Evolutionary conservation across 2,888 invertebrate genomes (phyloP).

Genomic region (Boloria euphrosyne): DNA sequence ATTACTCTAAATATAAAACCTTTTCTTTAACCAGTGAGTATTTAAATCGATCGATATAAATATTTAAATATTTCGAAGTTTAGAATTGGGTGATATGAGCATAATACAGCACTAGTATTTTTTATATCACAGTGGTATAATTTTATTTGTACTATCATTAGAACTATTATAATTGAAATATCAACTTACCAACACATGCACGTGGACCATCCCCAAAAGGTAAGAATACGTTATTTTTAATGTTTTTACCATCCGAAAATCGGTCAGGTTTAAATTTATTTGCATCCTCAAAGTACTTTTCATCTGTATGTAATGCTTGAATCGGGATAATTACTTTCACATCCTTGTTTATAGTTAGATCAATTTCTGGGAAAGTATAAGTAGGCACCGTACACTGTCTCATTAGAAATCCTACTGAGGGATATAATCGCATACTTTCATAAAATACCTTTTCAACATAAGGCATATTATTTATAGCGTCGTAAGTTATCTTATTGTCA

Average conservation of each 20-base stretch:
- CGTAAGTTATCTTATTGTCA: constrained; percentile 62
- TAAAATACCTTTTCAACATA: constrained; percentile 69
- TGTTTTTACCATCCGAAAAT: constrained; percentile 56
- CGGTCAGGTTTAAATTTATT: constrained; percentile 67
- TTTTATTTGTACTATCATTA: neutral
- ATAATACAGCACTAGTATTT: neutral
- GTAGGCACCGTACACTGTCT: constrained; percentile 63
- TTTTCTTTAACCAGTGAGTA: too few species aligned
- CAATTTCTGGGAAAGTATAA: constrained; percentile 68
- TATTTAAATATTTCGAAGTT: too few species aligned
- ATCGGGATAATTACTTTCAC: constrained; percentile 65
- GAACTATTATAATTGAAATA: neutral
- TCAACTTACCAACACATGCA: constrained; percentile 68
- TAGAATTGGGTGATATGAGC: too few species aligned
- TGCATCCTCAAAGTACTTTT: constrained; percentile 64
- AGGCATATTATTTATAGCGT: constrained; percentile 69
- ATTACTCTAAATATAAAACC: too few species aligned
- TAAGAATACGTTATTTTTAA: constrained; percentile 59
- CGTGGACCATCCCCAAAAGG: constrained; percentile 74
- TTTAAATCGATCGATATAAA: too few species aligned
- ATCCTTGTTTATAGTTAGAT: constrained; percentile 61
- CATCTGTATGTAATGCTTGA: constrained; percentile 68
- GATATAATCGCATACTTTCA: constrained; percentile 72
- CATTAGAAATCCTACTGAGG: constrained; percentile 65
- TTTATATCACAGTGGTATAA: too few species aligned